Base-by-base conservation (phyloP, 2,113 vertebrate species). In the Aviceda subcristata region DNA sequence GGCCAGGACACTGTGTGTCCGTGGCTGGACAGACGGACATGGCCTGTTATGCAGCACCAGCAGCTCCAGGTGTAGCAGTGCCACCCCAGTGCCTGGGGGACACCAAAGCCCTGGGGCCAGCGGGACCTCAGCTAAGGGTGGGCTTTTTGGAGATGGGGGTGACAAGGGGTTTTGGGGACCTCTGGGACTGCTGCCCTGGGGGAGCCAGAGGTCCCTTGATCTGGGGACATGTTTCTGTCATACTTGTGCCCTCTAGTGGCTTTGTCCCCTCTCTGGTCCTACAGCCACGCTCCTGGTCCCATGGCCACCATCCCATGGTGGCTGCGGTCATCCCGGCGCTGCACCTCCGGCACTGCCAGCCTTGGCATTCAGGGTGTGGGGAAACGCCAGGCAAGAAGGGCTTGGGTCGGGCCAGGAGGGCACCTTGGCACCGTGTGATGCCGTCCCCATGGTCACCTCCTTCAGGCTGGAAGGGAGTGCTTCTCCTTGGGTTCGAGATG, bases 201-300 rank as follows among this genome's bases (percentile, higher is more conserved):
- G 11, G 5, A 84, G 9, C 14, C 0, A 7, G 46, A 59, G 15
- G 34, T 38, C 24, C 34, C 34, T 8, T 5, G 41, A 6, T 26
- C 0, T 50, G 71, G 78, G 43, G 76, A 66, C 26, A 6, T 21
- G 87, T 87, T 95, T 90, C 59, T 86, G 84, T 96, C 92, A 83
- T 90, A 51, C 64, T 94, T 90, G 91, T 97, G 96, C 94, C 97
- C 95, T 91, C 96, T 94, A 94, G 97, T 94, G 97, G 96, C 68
- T 79, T 48, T 56, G 81, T 90, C 77, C 69, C 36, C 62, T 45
- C 67, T 12, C 24, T 0, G 1, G 30, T 59, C 43, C 48, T 59
- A 38, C 1, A 11, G 74, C 69, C 73, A 5, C 0, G 16, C 34
- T 74, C 34, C 41, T 68, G 74, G 51, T 43, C 59, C 27, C 32